Conservation (phyloP, 2,888 invertebrate species). For the Buathra laborator region DNA sequence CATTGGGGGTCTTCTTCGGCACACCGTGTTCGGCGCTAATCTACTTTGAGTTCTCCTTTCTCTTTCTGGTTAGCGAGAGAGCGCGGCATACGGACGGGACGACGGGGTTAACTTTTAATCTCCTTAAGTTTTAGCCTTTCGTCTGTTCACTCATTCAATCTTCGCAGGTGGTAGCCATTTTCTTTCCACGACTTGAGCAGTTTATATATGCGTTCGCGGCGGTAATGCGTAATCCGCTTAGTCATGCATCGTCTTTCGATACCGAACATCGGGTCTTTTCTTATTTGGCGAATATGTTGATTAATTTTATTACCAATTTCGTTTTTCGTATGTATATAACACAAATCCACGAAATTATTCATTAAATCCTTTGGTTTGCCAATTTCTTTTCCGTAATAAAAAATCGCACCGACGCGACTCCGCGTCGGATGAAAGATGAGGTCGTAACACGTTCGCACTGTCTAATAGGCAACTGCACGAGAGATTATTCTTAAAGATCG, state of each 20-base stretch:
- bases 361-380: not conserved
- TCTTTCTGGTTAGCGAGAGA: slow-evolving; percentile 11
- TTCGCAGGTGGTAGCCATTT: slow-evolving; percentile 75
- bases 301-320: slow-evolving; percentile 51
- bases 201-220: slow-evolving; percentile 45
- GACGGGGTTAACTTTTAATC: slow-evolving; percentile 81
- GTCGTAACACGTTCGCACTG: slow-evolving; percentile 63
- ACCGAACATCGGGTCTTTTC: slow-evolving; percentile 35
- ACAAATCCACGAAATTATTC: not conserved
- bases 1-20: slow-evolving; percentile 45
- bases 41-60: slow-evolving; percentile 78
- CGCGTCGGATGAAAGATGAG: slow-evolving; percentile 70
- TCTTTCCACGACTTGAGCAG: slow-evolving; percentile 73
- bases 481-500: slow-evolving; percentile 47
- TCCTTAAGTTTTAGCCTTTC: slow-evolving; percentile 80
- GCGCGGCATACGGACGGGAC: slow-evolving; percentile 55
- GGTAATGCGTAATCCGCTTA: slow-evolving; percentile 80
- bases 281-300: not conserved
- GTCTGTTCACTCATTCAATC: slow-evolving; percentile 44
- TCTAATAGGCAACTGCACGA: slow-evolving; percentile 72
- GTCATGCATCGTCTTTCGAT: slow-evolving; percentile 68
- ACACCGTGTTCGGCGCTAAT: slow-evolving; percentile 76
- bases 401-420: not conserved
- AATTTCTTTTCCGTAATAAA: too few species aligned
- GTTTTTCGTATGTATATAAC: not conserved